phyloP scores from a whole-genome alignment of 2,888 invertebrate species.

The Brachynemurus nebulosus region DNA sequence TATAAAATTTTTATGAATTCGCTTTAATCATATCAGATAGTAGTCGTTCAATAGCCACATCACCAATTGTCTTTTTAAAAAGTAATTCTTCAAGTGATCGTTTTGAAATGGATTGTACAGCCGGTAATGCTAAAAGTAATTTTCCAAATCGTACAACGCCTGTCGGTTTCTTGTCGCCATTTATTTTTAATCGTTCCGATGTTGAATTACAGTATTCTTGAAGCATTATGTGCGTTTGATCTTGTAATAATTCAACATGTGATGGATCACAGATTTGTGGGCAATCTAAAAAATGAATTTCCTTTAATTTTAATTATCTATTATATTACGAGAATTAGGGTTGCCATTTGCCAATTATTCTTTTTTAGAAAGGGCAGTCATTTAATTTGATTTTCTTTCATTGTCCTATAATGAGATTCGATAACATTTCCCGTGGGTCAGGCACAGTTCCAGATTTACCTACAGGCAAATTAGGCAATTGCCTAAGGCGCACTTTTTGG shows the following conservation, averaged over 20 bases:
- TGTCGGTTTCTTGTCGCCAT: background rate
- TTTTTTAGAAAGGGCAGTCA: too few species aligned
- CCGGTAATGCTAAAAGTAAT: conserved; percentile 57
- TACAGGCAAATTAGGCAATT: too few species aligned
- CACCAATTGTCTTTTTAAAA: conserved; percentile 64
- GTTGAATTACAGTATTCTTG: conserved; percentile 49
- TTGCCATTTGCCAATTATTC: too few species aligned
- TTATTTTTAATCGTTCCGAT: conserved; percentile 16
- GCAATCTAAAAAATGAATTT: too few species aligned
- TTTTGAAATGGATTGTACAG: conserved; percentile 33
- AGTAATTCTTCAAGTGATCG: conserved; percentile 48
- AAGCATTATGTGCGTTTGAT: conserved; percentile 64
- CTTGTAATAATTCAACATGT: conserved; percentile 56
- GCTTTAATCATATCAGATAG: conserved; percentile 47
- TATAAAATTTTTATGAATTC: too few species aligned
- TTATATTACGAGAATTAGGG: too few species aligned
- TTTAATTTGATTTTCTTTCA: too few species aligned
- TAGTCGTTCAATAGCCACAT: conserved; percentile 55
- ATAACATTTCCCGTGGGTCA: too few species aligned
- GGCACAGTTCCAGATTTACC: too few species aligned
- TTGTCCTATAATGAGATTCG: too few species aligned
- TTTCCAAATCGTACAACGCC: conserved; percentile 51
- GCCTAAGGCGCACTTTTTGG: too few species aligned
- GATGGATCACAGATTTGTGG: conserved; percentile 43
- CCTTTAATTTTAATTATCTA: too few species aligned